A percentile compares a stretch with the other conserved stretches of the same genome.
Conservation (phyloP, 37 sponge, comb jelly and placozoan genomes). For the Cladorhizidae sp. region DNA sequence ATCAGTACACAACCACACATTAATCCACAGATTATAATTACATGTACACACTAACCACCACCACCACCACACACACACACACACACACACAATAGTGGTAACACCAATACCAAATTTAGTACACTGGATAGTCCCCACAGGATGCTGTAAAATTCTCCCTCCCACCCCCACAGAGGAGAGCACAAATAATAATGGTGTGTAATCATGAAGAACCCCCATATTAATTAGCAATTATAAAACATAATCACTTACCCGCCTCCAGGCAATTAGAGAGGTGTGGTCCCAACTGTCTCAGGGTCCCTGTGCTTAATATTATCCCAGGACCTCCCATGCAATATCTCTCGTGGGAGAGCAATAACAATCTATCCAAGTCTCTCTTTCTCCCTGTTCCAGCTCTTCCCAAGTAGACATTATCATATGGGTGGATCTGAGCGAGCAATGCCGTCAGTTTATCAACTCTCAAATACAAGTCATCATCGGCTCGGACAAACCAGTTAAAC, state of each 20-base stretch:
- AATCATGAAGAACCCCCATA: neutral
- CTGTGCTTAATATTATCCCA: slow-evolving; percentile 68
- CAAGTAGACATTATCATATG: slow-evolving; percentile 53
- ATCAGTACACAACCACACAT: too few relatives aligned
- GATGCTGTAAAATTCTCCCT: too few relatives aligned
- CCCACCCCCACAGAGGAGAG: too few relatives aligned
- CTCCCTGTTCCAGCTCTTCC: slow-evolving; percentile 65
- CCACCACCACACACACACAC: too few relatives aligned
- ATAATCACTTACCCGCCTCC: slow-evolving; percentile 18
- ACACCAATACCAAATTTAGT: too few relatives aligned
- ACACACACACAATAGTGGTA: too few relatives aligned
- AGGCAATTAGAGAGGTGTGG: slow-evolving; percentile 43
- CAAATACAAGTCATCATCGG: slow-evolving; percentile 66
- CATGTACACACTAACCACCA: too few relatives aligned
- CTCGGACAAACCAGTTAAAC: slow-evolving; percentile 84
- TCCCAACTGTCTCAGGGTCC: slow-evolving; percentile 36
- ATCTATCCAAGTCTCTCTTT: slow-evolving; percentile 27
- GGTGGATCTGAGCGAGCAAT: slow-evolving; percentile 44
- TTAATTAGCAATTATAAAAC: neutral
- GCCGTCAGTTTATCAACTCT: slow-evolving; percentile 25
- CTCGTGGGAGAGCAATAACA: slow-evolving; percentile 65
- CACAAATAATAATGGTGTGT: too few relatives aligned
- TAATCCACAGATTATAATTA: too few relatives aligned
- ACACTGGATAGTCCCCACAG: too few relatives aligned
- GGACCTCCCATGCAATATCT: slow-evolving; percentile 85